These are phyloP conservation scores for Agrenia bidenticulata DNA, from an alignment of 2,888 invertebrate species.

Conservation along the genomic window DNA sequence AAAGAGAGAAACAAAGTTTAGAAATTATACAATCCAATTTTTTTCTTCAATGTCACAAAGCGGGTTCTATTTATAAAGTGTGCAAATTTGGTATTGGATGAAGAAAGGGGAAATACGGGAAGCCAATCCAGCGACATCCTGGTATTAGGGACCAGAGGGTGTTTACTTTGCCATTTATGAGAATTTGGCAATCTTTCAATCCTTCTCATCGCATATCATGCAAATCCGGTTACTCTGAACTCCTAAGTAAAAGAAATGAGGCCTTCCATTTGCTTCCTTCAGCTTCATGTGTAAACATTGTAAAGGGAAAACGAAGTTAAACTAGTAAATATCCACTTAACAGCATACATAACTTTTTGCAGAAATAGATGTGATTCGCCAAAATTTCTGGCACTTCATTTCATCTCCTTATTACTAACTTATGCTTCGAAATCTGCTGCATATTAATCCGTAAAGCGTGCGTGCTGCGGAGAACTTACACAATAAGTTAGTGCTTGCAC, in stretches of 20 bases:
- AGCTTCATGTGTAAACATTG: slow-evolving; percentile 13
- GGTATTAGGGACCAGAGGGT: not conserved
- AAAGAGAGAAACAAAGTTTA: too few relatives aligned
- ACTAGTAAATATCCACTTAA: not conserved
- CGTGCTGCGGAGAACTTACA: too few relatives aligned
- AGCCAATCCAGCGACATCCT: not conserved
- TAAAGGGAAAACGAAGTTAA: slow-evolving; percentile 1
- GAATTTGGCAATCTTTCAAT: slow-evolving; percentile 48
- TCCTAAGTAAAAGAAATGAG: slow-evolving; percentile 9
- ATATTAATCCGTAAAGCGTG: not conserved
- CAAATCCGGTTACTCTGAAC: slow-evolving; percentile 29
- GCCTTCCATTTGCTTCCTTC: not conserved
- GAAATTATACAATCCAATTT: too few relatives aligned
- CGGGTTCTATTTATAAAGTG: slow-evolving; percentile 1
- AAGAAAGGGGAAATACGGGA: not conserved
- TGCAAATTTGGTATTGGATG: slow-evolving; percentile 6
- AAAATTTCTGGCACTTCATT: not conserved
- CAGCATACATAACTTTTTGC: not conserved
- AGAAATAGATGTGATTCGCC: slow-evolving; percentile 1
- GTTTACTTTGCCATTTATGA: slow-evolving; percentile 40
- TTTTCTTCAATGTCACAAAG: too few relatives aligned
- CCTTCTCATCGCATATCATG: slow-evolving; percentile 25
- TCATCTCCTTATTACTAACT: not conserved
- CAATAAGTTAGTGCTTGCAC: too few relatives aligned
- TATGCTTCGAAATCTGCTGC: not conserved